phyloP scores from a whole-genome alignment of 2,888 invertebrate species.

The Ennomos fuscantarius region DNA sequence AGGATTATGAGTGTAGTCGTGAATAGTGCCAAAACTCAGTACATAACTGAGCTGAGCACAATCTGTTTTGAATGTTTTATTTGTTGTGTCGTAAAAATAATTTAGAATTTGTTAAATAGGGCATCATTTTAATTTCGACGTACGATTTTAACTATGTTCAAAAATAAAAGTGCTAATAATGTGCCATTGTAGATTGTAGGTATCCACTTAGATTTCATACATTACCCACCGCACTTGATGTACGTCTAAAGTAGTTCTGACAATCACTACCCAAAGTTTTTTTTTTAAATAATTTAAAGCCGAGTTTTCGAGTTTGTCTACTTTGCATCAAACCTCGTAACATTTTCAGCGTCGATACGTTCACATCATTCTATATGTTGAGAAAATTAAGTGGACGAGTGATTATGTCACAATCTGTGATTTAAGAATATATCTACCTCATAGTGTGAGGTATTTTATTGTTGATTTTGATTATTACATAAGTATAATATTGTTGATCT shows the following conservation, averaged over 20 bases:
- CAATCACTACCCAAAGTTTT: background rate
- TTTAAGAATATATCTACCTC: conserved; percentile 21
- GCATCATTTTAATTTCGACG: conserved; percentile 5
- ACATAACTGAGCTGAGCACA: too few species aligned
- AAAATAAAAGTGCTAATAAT: conserved; percentile 21
- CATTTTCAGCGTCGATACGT: conserved; percentile 10
- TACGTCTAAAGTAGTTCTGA: too few species aligned
- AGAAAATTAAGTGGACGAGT: conserved; percentile 20
- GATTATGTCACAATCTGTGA: conserved; percentile 27
- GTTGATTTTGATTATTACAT: conserved; percentile 25
- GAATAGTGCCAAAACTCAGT: too few species aligned
- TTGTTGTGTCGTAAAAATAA: too few species aligned
- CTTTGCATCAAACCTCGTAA: background rate
- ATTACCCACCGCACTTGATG: background rate
- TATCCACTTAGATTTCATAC: background rate
- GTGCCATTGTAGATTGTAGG: conserved; percentile 16
- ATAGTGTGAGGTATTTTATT: conserved; percentile 20
- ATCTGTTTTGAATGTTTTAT: too few species aligned
- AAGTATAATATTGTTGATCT: conserved; percentile 17
- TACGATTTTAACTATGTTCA: conserved; percentile 20
- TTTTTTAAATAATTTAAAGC: background rate
- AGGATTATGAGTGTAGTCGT: too few species aligned
- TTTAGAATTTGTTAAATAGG: too few species aligned
- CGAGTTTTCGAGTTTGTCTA: background rate
- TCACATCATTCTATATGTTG: background rate